Percentiles rank a stretch among this genome's conserved stretches.
These are phyloP conservation scores for Elachura formosa DNA, from an alignment of 2,113 vertebrate genomes.

Conservation along the genomic window DNA sequence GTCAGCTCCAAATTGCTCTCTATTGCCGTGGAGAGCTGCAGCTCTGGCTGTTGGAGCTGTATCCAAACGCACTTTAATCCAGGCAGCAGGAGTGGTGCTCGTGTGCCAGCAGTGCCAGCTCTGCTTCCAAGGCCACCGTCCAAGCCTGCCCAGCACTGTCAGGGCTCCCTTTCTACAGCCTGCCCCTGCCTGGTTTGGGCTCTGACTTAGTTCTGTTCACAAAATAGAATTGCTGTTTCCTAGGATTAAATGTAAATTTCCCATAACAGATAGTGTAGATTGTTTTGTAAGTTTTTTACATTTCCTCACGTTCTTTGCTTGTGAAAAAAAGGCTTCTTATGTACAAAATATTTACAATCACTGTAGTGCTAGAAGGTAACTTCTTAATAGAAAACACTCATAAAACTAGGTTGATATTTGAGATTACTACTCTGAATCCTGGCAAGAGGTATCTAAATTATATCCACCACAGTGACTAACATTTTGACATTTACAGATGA, in stretches of 20 bases:
- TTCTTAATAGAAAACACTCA: background rate
- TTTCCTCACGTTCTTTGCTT: background rate
- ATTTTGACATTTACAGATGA: background rate
- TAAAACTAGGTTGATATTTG: background rate
- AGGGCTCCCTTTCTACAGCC: background rate
- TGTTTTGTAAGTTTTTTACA: background rate
- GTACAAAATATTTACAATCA: background rate
- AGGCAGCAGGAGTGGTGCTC: background rate
- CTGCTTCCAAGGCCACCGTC: background rate
- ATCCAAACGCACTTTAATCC: background rate
- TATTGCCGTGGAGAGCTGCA: background rate
- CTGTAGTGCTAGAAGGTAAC: background rate
- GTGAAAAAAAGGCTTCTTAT: background rate
- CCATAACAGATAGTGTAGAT: background rate
- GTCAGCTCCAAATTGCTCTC: background rate
- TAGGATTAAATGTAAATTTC: background rate
- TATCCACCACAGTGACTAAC: background rate
- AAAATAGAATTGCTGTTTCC: fast-evolving
- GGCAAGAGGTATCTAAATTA: background rate
- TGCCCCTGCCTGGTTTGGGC: fast-evolving
- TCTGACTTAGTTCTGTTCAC: background rate
- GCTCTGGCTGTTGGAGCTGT: background rate
- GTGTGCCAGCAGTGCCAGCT: fast-evolving
- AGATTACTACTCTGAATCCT: background rate
- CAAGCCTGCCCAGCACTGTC: background rate